phyloP scores from a whole-genome alignment of 2,113 vertebrate species.

The Gymnarchus niloticus region DNA sequence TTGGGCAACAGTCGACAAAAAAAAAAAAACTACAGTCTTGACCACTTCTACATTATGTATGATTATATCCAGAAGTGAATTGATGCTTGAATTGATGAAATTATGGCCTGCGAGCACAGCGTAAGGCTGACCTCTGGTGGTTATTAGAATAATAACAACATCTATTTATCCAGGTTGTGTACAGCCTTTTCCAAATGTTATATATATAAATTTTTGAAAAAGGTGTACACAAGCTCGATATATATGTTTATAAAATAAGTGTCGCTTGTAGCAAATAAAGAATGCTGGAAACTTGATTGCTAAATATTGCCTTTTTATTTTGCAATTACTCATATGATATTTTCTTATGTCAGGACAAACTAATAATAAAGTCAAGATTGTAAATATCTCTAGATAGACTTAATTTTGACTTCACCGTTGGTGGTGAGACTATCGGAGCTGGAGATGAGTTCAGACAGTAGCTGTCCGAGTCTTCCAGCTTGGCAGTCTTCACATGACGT shows the following conservation, averaged over 20 bases:
- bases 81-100: background rate
- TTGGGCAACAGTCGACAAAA: background rate
- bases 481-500: constrained; percentile 45
- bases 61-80: background rate
- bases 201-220: background rate
- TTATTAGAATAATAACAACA: background rate
- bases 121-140: constrained; percentile 36
- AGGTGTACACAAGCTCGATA: no score
- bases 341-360: background rate
- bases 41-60: background rate
- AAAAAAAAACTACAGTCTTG: background rate
- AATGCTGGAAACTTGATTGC: background rate
- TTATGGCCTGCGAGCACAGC: background rate
- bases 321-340: background rate
- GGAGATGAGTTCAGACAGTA: no score
- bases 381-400: background rate
- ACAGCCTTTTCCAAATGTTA: background rate
- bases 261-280: background rate
- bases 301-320: background rate
- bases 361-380: background rate
- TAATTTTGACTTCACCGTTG: background rate
- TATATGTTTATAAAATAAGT: no score
- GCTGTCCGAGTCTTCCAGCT: background rate
- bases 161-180: background rate
- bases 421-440: background rate